A percentile compares a stretch with the other conserved stretches of the same genome.
Conservation (phyloP, 2,797 vertebrate species). For the Cygnus olor region DNA sequence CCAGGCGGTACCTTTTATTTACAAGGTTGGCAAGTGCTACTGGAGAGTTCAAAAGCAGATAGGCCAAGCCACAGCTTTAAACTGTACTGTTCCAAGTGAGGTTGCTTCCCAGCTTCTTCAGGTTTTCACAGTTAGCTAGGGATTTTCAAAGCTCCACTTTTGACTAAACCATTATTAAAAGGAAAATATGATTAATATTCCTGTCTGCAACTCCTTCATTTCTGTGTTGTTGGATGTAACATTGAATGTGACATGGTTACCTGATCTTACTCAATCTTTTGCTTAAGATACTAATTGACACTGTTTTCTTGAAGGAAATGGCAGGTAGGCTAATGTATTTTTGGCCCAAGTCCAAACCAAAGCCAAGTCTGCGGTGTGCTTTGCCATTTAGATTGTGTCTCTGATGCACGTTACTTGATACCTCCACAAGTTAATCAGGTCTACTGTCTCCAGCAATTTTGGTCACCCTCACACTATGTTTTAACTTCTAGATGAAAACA, state of each 20-base stretch:
- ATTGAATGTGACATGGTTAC: slow-evolving; percentile 13
- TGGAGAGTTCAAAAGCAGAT: slow-evolving; percentile 51
- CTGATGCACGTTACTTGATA: neutral
- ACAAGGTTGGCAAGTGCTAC: neutral
- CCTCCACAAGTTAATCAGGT: neutral
- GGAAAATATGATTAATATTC: slow-evolving; percentile 69
- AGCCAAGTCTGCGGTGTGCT: neutral
- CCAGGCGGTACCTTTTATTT: slow-evolving; percentile 26
- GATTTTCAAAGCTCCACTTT: slow-evolving; percentile 78
- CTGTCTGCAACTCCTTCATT: slow-evolving; percentile 71
- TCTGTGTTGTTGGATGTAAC: slow-evolving; percentile 35
- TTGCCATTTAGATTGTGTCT: slow-evolving; percentile 1
- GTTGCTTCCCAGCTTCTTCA: slow-evolving; percentile 62
- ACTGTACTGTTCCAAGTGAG: slow-evolving; percentile 33
- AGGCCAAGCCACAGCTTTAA: slow-evolving; percentile 44
- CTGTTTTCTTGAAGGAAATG: slow-evolving; percentile 26
- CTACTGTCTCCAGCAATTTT: slow-evolving; percentile 28
- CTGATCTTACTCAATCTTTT: slow-evolving; percentile 18
- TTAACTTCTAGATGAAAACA: slow-evolving; percentile 4
- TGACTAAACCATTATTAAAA: slow-evolving; percentile 81
- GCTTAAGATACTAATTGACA: neutral
- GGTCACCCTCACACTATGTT: neutral
- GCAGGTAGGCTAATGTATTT: neutral
- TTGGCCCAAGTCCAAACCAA: neutral
- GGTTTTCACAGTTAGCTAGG: slow-evolving; percentile 74